Conservation (phyloP, 64 coral and sea anemone species). For the Pachyseris speciosa region DNA sequence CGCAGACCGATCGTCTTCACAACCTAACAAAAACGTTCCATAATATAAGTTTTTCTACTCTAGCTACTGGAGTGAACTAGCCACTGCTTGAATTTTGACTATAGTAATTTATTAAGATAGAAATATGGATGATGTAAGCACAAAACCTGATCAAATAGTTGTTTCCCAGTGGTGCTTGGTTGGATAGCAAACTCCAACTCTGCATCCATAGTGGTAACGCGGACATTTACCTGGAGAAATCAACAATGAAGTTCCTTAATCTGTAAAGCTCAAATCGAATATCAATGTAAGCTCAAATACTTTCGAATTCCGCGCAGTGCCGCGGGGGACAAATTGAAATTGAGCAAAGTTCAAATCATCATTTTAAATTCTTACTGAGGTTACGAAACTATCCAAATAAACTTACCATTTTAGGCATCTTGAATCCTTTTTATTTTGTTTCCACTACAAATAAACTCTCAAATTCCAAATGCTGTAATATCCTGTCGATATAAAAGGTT, state of each 20-base stretch:
- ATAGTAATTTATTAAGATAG: neutral
- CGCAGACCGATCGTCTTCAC: constrained; percentile 95
- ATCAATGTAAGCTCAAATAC: neutral
- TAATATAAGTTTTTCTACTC: neutral
- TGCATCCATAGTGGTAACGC: constrained; percentile 91
- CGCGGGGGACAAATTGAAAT: neutral
- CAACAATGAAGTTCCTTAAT: neutral
- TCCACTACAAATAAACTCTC: constrained; percentile 10
- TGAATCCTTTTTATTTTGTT: constrained; percentile 2
- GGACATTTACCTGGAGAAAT: constrained; percentile 83
- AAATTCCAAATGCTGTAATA: constrained; percentile 2
- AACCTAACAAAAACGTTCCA: constrained; percentile 59
- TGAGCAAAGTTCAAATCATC: neutral
- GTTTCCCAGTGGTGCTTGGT: constrained; percentile 93
- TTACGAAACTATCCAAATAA: neutral
- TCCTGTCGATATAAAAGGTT: neutral
- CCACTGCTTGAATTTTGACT: neutral
- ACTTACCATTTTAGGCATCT: constrained; percentile 91
- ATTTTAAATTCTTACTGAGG: neutral
- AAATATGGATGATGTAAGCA: neutral
- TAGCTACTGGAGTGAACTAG: neutral
- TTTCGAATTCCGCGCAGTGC: neutral
- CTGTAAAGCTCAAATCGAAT: neutral
- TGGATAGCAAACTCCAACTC: constrained; percentile 98
- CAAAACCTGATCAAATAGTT: constrained; percentile 96